Percentiles rank a stretch among this genome's conserved stretches.
Conservation (phyloP, 2,113 vertebrate genomes). For the Cyanoderma ruficeps region DNA sequence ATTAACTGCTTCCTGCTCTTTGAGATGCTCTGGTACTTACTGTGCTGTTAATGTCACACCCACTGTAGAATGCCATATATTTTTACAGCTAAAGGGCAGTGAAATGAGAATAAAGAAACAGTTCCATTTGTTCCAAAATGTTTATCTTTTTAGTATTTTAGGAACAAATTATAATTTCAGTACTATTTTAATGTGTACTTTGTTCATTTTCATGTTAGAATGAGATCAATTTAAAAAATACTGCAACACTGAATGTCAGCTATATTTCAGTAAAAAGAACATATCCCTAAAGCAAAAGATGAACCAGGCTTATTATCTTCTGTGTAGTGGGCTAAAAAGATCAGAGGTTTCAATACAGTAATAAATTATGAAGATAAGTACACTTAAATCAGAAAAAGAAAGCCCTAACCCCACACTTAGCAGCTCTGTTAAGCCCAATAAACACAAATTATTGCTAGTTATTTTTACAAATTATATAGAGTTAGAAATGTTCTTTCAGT, state of each 20-base stretch:
- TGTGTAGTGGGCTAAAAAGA: neutral
- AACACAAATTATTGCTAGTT: neutral
- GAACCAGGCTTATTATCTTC: neutral
- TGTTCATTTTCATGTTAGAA: neutral
- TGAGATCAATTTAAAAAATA: neutral
- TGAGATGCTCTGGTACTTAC: neutral
- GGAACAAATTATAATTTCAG: neutral
- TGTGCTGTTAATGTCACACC: neutral
- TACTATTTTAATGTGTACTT: neutral
- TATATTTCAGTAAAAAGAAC: neutral
- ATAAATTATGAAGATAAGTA: neutral
- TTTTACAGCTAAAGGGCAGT: neutral
- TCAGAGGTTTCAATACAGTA: neutral
- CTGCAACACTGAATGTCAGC: neutral
- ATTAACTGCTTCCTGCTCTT: constrained; percentile 24
- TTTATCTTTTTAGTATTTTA: neutral
- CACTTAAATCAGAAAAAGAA: neutral
- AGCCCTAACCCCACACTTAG: accelerated
- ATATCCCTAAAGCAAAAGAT: neutral
- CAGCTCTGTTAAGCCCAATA: neutral
- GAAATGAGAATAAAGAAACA: neutral
- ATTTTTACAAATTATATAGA: neutral
- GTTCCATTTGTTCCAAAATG: neutral
- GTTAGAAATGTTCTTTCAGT: neutral
- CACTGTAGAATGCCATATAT: neutral